Conservation (phyloP, 1,140 invertebrate species). For the Phocides pigmalion region DNA sequence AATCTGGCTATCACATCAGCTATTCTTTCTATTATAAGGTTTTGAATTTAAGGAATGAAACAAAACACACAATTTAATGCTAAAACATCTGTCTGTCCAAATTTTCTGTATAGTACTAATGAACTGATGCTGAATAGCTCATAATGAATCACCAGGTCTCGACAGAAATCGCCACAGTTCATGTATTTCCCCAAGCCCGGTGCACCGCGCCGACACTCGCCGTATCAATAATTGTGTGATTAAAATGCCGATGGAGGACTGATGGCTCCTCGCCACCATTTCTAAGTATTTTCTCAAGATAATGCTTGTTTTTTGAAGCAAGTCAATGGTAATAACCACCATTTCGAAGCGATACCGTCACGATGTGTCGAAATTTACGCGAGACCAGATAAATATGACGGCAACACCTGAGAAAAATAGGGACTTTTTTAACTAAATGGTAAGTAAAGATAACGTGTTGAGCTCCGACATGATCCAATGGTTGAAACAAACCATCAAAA, state of each 20-base stretch:
- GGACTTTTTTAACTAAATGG: not conserved
- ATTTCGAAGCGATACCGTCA: constrained; percentile 1
- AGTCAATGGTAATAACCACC: constrained; percentile 6
- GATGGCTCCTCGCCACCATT: constrained; percentile 36
- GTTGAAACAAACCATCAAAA: too few species aligned
- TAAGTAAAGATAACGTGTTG: too few species aligned
- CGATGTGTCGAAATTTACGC: constrained; percentile 25
- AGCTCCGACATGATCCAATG: too few species aligned
- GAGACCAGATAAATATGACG: constrained; percentile 4
- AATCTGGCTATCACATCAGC: too few species aligned
- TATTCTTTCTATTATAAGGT: too few species aligned
- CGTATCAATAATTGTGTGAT: constrained; percentile 50
- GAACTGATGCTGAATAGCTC: too few species aligned
- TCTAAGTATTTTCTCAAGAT: constrained; percentile 33
- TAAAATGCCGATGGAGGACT: constrained; percentile 47
- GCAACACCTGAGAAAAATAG: constrained; percentile 16
- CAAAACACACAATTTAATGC: too few species aligned
- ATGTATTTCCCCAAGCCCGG: constrained; percentile 7
- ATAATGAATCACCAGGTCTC: too few species aligned
- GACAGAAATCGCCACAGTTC: constrained; percentile 36
- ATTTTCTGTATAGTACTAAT: too few species aligned
- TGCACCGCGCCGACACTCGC: constrained; percentile 36
- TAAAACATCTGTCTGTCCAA: too few species aligned
- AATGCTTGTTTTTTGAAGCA: constrained; percentile 23
- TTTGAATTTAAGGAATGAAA: too few species aligned